A percentile compares a stretch with the other conserved stretches of the same genome.
Conservation (phyloP, 1,140 invertebrate species). For the Macrocentrus cingulum region DNA sequence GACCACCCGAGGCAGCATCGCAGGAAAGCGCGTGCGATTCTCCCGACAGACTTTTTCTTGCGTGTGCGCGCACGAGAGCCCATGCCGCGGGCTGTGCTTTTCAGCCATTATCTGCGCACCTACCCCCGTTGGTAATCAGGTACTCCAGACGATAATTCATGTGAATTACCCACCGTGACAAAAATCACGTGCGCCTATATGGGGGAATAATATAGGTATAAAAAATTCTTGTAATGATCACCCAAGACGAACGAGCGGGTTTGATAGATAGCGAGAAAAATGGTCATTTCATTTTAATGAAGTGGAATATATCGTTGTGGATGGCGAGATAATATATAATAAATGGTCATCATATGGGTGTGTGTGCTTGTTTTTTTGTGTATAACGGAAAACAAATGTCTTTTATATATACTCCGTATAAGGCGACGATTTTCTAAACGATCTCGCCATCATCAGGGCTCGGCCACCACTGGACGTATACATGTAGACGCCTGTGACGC, state of each 20-base stretch:
- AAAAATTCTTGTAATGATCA: too few species aligned
- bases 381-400: constrained; percentile 8
- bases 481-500: neutral
- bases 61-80: too few species aligned
- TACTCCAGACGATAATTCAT: constrained; percentile 17
- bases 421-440: constrained; percentile 13
- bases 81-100: too few species aligned
- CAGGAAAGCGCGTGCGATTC: constrained; percentile 17
- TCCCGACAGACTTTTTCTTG: too few species aligned
- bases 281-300: constrained; percentile 4
- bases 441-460: constrained; percentile 1
- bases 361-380: too few species aligned
- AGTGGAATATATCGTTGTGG: constrained; percentile 1
- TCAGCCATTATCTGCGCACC: too few species aligned
- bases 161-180: constrained; percentile 6
- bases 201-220: too few species aligned
- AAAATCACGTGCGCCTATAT: too few species aligned
- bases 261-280: constrained; percentile 11
- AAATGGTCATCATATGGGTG: too few species aligned
- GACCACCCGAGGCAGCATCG: constrained; percentile 30
- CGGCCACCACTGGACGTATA: too few species aligned
- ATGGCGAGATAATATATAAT: neutral
- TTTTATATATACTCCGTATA: constrained; percentile 14
- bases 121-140: constrained; percentile 11
- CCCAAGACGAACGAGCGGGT: constrained; percentile 2